Evolutionary conservation across 1,140 invertebrate genomes (phyloP).

Genomic region (Bombus sylvicola): DNA sequence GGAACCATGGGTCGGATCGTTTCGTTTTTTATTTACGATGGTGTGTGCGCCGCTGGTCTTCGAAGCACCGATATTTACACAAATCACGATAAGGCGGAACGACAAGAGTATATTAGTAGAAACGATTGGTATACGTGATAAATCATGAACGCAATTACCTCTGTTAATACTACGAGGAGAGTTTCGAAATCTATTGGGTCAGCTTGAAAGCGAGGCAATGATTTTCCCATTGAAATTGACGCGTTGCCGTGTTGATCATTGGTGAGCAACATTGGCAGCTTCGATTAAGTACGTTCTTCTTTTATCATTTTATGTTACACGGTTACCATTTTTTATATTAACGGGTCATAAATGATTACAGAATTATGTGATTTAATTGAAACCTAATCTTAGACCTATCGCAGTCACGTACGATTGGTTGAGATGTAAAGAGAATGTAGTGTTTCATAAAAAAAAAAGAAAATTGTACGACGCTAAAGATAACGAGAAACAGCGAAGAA

Average conservation of each 20-base stretch:
- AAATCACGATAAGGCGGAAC: conserved; percentile 31
- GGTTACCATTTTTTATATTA: not conserved
- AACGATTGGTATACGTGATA: conserved; percentile 30
- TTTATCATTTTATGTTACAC: no score
- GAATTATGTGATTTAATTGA: no score
- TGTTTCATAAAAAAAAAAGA: not conserved
- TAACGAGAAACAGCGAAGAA: not conserved
- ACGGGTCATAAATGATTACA: not conserved
- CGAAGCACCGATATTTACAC: conserved; percentile 25
- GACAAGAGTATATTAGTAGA: conserved; percentile 14
- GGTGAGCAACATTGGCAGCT: no score
- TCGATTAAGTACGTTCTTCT: not conserved
- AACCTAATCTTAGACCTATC: no score
- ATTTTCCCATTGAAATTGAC: not conserved
- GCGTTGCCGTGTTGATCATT: not conserved
- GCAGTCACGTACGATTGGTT: not conserved
- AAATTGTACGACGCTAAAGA: not conserved
- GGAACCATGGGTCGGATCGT: conserved; percentile 1
- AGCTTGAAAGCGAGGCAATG: not conserved
- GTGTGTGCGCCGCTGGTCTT: not conserved
- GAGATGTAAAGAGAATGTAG: not conserved
- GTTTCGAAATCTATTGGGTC: conserved; percentile 7
- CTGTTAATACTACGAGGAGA: not conserved
- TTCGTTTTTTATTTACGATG: conserved; percentile 40
- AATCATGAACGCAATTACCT: conserved; percentile 11